phyloP scores from a whole-genome alignment of 2,888 invertebrate species.

The Molanna angustata region DNA sequence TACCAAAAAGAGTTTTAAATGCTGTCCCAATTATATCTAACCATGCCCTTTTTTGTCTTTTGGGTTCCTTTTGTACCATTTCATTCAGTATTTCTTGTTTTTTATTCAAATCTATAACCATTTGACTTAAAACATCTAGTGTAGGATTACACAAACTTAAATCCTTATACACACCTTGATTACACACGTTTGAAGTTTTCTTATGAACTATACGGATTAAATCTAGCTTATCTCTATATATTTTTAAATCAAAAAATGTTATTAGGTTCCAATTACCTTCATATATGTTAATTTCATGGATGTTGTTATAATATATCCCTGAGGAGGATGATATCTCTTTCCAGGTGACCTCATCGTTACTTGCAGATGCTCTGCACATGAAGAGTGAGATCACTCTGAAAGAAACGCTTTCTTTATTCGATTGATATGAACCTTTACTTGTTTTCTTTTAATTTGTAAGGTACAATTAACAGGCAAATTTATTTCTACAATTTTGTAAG shows the following conservation, averaged over 20 bases:
- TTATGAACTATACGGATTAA: not conserved
- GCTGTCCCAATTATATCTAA: constrained; percentile 10
- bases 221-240: not conserved
- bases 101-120: not conserved
- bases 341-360: not conserved
- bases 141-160: not conserved
- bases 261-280: not conserved
- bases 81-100: no score
- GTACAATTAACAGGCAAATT: constrained; percentile 30
- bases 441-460: constrained; percentile 28
- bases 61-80: not conserved
- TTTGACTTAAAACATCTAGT: not conserved
- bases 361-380: not conserved
- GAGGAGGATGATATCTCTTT: not conserved
- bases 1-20: constrained; percentile 15
- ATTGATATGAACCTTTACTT: constrained; percentile 24
- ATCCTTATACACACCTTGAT: not conserved
- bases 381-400: not conserved
- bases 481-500: constrained; percentile 29
- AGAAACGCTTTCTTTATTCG: constrained; percentile 17
- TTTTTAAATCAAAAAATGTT: not conserved
- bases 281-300: not conserved
- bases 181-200: not conserved
- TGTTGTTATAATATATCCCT: not conserved
- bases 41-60: constrained; percentile 9